Evolutionary conservation across 2,888 invertebrate genomes (phyloP), one percentile per base, ranked within the genome.

Genomic region (Operophtera brumata): DNA sequence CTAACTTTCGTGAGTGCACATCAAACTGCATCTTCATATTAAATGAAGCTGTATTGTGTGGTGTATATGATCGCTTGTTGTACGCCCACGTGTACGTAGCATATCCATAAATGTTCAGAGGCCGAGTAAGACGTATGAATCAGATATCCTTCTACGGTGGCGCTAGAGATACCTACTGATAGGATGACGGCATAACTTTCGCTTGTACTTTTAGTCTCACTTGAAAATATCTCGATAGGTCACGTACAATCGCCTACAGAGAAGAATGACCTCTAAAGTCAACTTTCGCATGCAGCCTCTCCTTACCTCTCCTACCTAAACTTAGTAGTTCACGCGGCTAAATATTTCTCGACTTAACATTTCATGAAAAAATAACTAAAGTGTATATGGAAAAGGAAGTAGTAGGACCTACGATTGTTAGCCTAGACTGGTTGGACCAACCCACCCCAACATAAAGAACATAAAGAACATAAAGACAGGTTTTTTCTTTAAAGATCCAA

Each of bases 181-280:
- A 11, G 2, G 41, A 47, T 72, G 67, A 71, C 67, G 70, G 65
- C 64, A 73, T 60, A 63, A 71, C 73, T 77, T 77, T 78, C 76
- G 61, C 61, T 72, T 62, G 47, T 57, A 61, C 59, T 66, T 64
- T 49, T 25, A 40, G 50, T 25, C 37, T 49, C 37, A 47, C 9
- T 50, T 25, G 14, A 28, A 43, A 39, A 25, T 25, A 41, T n/a
- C 34, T 34, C 11, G 41, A 20, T 46, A 47, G 28, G 42, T 10
- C 46, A 42, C 47, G 30, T 42, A 30, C 35, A 11, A 14, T 42
- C 30, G 7, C 10, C 10, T 13, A 14, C 5, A 28, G 1, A 12
- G n/a, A 20, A 3, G 20, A 20, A 20, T 20, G 20, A 20, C 20
- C 2, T 20, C 20, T 20, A 20, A 20, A 20, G 20, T 20, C 20